Evolutionary conservation across 2,797 vertebrate genomes (phyloP), one percentile per base, ranked within the genome.

Genomic region (Emydoidea blandingii): DNA sequence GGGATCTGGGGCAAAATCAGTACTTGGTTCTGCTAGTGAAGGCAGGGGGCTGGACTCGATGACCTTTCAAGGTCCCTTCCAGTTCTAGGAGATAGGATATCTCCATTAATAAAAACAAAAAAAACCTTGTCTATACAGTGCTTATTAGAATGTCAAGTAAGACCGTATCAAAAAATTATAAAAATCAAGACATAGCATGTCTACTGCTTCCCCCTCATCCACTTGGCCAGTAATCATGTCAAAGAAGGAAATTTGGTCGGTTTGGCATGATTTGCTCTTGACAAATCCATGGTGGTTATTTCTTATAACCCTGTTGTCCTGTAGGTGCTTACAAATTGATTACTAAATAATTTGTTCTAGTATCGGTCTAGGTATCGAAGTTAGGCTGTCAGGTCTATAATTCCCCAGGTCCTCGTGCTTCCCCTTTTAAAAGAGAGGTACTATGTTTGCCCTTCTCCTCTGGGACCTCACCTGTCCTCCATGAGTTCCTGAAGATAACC

Each of bases 101-200:
- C 44, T 44, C 44, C 44, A 44, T 44, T 44, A 44, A 44, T 44
- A 44, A 44, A 44, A 44, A 44, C 6, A 44, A 44, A 44, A 44
- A n/a, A 0, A 5, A 0, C 21, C 21, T 14, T 44, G 72, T 25
- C 25, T 76, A 14, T 47, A 76, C 21, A 44, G 12, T 37, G 62
- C 62, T 65, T n/a, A n/a, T 65, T 18, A 19, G 16, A 65, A 37
- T 65, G 34, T n/a, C 62, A 65, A n/a, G 62, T 65, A 65, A 65
- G 8, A 10, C 62, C 2, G 2, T 10, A 4, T n/a, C 34, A 18
- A n/a, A n/a, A 65, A 18, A 18, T 65, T 65, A 65, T n/a, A 18
- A 65, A 65, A 65, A 65, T 34, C 62, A n/a, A 65, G 34, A 65
- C 34, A 65, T 19, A n/a, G 34, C 34, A 10, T n/a, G 62, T 65